Evolutionary conservation across 2,113 vertebrate species (phyloP), one percentile per base, ranked within the genome.

Genomic region (Plestiodon gilberti): DNA sequence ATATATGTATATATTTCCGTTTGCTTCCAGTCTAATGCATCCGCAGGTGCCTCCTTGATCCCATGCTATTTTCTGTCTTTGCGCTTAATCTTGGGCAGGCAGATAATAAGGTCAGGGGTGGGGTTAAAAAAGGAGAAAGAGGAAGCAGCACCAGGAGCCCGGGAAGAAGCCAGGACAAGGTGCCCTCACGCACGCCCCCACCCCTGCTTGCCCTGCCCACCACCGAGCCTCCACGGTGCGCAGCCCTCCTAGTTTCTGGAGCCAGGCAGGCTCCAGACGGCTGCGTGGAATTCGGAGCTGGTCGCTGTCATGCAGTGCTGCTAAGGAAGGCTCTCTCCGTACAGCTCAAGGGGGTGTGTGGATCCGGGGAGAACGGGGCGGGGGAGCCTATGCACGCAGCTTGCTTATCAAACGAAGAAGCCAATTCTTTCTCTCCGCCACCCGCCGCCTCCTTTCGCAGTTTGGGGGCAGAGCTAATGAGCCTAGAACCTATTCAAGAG

Each of bases 291-390:
- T 0, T 71, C 61, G 13, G 8, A 20, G 40, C 70, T 0, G 1
- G 18, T 0, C 2, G n/a, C 57, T 48, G 81, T 90, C 90, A 91
- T 81, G 3, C 87, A 90, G 83, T 87, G 92, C 90, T 59, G 80
- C 59, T 59, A 6, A 55, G 52, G 13, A 10, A 59, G 80, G 71
- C 88, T 28, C 88, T 28, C 7, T 64, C 71, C 91, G 86, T 87
- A 83, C 82, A 87, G 85, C 80, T 71, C 80, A 25, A 89, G 88
- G 93, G 93, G 89, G 93, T 78, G 93, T 78, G 95, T 91, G 92
- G 87, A 89, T 88, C 87, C 38, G 33, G 85, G 88, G 89, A 82
- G 81, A 84, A 84, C 77, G 86, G 38, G 89, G 86, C 92, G 78
- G 59, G 38, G 70, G 38, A 35, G 43, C 25, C 30, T n/a, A 28